Conservation (phyloP, 1,140 invertebrate genomes). For the Asobara japonica region DNA sequence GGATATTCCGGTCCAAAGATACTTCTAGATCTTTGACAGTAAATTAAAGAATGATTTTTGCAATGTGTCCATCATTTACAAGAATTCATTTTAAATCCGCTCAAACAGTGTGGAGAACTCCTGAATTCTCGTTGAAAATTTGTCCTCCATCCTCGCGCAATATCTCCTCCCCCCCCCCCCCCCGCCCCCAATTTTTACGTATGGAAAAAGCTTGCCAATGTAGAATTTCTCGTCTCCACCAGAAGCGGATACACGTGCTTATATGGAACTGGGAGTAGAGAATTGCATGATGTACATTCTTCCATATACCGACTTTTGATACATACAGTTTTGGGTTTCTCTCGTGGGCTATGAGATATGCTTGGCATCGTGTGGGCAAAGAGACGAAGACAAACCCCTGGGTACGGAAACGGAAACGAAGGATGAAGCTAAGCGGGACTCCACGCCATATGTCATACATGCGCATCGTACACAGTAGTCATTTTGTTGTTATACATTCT, state of each 20-base stretch:
- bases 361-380: neutral
- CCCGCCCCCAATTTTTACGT: neutral
- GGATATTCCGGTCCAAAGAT: too few species aligned
- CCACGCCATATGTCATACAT: conserved; percentile 32
- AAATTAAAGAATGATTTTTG: too few species aligned
- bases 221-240: neutral
- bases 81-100: too few species aligned
- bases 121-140: too few species aligned
- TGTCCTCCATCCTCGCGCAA: too few species aligned
- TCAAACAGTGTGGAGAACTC: too few species aligned
- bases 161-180: too few species aligned
- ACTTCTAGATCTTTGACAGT: too few species aligned
- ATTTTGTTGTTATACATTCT: conserved; percentile 33
- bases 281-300: neutral
- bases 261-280: neutral
- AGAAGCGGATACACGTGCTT: conserved; percentile 6
- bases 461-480: conserved; percentile 31
- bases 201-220: neutral
- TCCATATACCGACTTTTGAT: neutral
- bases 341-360: neutral
- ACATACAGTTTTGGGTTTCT: neutral
- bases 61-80: too few species aligned
- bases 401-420: conserved; percentile 48
- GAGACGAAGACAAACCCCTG: conserved; percentile 12
- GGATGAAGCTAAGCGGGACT: conserved; percentile 40